Conservation (phyloP, 2,113 vertebrate genomes). For the Pimephales promelas region DNA sequence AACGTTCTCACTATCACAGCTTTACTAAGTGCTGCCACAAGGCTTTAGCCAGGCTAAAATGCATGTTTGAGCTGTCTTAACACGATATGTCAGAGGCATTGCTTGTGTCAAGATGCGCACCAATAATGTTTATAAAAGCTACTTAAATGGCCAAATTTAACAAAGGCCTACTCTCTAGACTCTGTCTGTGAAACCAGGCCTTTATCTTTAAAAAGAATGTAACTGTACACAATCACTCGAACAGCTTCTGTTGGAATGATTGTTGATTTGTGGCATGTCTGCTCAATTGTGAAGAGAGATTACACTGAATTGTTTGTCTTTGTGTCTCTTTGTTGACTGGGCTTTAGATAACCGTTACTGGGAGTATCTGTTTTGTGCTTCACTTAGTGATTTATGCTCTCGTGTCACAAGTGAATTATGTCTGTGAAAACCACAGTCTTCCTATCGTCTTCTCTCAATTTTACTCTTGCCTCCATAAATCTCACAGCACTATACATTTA, state of each 20-base stretch:
- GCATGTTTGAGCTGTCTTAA: too few relatives aligned
- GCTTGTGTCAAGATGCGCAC: too few relatives aligned
- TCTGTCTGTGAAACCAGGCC: too few relatives aligned
- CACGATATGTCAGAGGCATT: too few relatives aligned
- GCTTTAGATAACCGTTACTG: background rate
- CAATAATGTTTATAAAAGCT: too few relatives aligned
- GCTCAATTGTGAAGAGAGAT: background rate
- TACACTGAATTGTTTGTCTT: background rate
- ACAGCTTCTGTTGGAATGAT: background rate
- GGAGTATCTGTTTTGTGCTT: constrained; percentile 22
- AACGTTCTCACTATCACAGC: background rate
- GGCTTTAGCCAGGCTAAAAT: too few relatives aligned
- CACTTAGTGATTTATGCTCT: constrained; percentile 45
- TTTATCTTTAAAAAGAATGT: background rate
- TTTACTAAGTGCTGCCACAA: background rate
- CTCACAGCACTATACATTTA: background rate
- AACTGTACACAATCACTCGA: background rate
- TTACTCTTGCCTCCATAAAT: constrained; percentile 28
- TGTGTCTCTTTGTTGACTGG: background rate
- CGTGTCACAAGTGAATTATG: constrained; percentile 44
- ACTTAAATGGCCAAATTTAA: too few relatives aligned
- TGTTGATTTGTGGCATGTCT: constrained; percentile 6
- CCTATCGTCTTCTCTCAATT: background rate
- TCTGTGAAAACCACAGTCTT: constrained; percentile 20
- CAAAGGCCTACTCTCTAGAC: too few relatives aligned